A percentile compares a stretch with the other conserved stretches of the same genome.
These are phyloP conservation scores for Riptortus pedestris DNA, from an alignment of 1,140 invertebrate species.

Conservation along the genomic window DNA sequence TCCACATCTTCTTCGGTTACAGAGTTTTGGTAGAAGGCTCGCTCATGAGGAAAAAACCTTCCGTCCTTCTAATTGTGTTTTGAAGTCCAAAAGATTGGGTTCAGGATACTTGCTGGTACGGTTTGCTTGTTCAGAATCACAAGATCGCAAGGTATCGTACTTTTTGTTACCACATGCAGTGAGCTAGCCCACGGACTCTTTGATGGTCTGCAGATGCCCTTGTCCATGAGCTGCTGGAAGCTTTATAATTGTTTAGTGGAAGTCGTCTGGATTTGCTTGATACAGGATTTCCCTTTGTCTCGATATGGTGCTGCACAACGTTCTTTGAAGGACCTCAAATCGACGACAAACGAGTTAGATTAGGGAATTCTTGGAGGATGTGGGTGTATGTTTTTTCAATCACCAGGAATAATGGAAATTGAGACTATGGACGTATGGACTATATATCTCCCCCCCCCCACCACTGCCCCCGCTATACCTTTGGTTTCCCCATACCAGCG, in stretches of 20 bases:
- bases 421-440: no score
- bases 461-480: no score
- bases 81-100: neutral
- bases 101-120: neutral
- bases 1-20: neutral
- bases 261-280: neutral
- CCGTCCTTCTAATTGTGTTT: neutral
- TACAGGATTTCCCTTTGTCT: neutral
- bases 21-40: neutral
- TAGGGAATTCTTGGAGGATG: neutral
- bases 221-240: neutral
- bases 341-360: neutral
- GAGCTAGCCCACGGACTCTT: neutral
- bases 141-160: neutral
- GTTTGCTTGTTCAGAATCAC: neutral
- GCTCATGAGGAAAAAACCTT: neutral
- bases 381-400: neutral
- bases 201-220: neutral
- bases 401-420: neutral
- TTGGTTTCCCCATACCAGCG: no score
- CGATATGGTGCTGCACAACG: neutral
- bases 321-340: neutral
- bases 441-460: no score
- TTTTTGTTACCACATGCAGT: neutral
- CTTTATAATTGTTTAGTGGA: neutral